phyloP scores from a whole-genome alignment of 2,797 vertebrate genomes.

The Bradypus variegatus region DNA sequence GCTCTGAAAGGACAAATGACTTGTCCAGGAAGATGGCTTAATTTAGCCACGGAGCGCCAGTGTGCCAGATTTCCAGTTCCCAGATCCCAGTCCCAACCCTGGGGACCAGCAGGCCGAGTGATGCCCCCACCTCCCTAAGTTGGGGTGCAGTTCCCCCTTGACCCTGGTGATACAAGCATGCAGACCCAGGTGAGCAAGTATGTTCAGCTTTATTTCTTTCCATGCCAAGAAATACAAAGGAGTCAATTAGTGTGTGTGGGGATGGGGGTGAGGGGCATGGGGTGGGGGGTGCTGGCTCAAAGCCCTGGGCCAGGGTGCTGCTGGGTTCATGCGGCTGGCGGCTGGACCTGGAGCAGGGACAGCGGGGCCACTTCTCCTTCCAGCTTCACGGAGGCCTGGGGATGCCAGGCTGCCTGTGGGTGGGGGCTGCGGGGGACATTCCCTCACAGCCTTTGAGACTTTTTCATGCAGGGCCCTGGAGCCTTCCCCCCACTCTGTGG shows the following conservation, averaged over 20 bases:
- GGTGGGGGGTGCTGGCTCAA: neutral
- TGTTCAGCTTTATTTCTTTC: slow-evolving; percentile 76
- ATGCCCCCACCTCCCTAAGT: accelerated
- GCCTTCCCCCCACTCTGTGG: neutral
- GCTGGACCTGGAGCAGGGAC: neutral
- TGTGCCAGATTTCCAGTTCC: neutral
- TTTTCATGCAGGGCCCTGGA: neutral
- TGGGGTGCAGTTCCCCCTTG: neutral
- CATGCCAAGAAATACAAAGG: slow-evolving; percentile 78
- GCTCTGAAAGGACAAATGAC: neutral
- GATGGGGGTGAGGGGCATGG: slow-evolving; percentile 14
- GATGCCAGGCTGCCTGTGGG: neutral
- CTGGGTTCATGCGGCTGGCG: slow-evolving; percentile 25
- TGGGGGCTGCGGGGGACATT: neutral
- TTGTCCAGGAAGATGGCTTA: neutral
- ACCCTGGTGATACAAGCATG: slow-evolving; percentile 56
- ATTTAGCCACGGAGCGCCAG: neutral
- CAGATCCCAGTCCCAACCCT: neutral
- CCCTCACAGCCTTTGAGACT: neutral
- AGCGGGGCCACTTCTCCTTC: neutral
- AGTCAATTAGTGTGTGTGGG: slow-evolving; percentile 44
- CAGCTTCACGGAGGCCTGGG: neutral
- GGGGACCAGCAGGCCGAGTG: neutral
- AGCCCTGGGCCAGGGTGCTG: neutral
- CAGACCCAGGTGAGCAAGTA: slow-evolving; percentile 53